Conservation (phyloP, 2,113 vertebrate species). For the Erinaceus europaeus region DNA sequence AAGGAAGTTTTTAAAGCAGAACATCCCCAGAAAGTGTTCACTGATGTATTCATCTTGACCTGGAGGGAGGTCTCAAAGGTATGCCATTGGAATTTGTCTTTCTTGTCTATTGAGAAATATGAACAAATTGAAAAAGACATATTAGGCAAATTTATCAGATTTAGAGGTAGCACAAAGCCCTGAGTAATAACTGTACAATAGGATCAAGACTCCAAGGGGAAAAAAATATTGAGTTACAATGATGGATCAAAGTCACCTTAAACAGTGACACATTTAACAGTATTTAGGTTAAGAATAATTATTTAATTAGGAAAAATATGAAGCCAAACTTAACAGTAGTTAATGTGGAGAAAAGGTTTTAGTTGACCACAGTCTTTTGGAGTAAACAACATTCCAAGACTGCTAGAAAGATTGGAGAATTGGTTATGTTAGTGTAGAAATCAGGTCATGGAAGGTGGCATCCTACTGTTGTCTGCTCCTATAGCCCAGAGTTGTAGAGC, state of each 20-base stretch:
- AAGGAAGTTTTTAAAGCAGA: background rate
- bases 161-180: background rate
- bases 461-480: background rate
- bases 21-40: background rate
- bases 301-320: conserved; percentile 39
- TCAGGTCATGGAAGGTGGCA: background rate
- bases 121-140: background rate
- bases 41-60: background rate
- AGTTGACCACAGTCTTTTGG: background rate
- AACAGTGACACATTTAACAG: background rate
- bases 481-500: background rate
- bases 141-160: background rate
- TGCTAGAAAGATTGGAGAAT: background rate
- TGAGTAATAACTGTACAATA: background rate
- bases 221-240: background rate
- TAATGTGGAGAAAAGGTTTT: background rate
- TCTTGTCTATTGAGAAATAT: background rate
- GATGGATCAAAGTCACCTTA: conserved; percentile 1
- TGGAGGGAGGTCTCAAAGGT: background rate
- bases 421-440: background rate
- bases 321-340: background rate
- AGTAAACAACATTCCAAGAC: background rate
- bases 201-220: background rate
- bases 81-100: background rate
- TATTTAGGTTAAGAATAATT: conserved; percentile 28